Conservation (phyloP, 2,113 vertebrate species). For the Ranitomeya imitator region DNA sequence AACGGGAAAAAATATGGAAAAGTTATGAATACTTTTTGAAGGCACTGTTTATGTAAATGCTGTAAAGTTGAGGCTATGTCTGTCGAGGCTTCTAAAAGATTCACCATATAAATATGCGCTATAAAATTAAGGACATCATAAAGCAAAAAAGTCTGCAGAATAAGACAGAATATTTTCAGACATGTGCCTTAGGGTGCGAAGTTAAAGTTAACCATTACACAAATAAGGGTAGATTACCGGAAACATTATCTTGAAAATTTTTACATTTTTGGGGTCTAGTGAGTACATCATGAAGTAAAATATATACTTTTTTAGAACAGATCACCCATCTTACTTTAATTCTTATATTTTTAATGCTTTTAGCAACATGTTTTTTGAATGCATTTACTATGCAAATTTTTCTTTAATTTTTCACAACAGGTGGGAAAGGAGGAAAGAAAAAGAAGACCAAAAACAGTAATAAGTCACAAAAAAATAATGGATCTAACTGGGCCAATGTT, state of each 20-base stretch:
- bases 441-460: constrained; percentile 92
- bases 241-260: too few relatives aligned
- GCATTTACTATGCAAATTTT: background rate
- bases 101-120: too few relatives aligned
- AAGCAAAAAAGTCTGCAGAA: too few relatives aligned
- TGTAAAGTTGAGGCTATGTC: too few relatives aligned
- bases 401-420: constrained; percentile 69
- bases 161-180: too few relatives aligned
- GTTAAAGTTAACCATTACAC: background rate
- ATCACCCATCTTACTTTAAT: background rate
- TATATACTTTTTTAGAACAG: background rate
- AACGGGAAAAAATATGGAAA: too few relatives aligned
- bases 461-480: constrained; percentile 89
- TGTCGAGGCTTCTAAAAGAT: too few relatives aligned
- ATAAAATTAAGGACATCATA: too few relatives aligned
- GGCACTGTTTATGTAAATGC: too few relatives aligned
- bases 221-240: background rate
- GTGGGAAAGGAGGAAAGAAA: constrained; percentile 98
- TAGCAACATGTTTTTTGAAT: background rate
- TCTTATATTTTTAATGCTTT: background rate
- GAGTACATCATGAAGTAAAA: background rate
- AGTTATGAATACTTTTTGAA: too few relatives aligned
- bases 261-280: too few relatives aligned
- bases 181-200: too few relatives aligned
- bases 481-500: constrained; percentile 93